Base-by-base conservation (phyloP, 2,888 invertebrate species). In the Drosophila nr. perissopoda region DNA sequence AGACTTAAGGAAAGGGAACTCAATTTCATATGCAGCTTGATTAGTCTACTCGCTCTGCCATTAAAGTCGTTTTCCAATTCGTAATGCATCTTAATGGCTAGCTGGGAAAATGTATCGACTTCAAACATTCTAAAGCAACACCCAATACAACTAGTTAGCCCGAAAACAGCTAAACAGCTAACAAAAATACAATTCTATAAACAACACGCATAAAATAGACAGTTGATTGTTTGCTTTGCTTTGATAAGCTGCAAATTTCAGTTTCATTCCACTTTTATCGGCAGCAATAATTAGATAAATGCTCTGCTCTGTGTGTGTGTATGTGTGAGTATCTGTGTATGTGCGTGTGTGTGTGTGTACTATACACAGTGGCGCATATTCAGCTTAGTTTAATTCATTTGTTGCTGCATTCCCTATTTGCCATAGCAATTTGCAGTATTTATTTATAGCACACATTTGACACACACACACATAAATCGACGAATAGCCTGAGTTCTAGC, bases 41-140 rank as follows among this genome's bases (percentile, higher is more conserved):
- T 75, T 66, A 67, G 63, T 56, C 49, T 49, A 52, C 29, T 40
- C 60, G 66, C 51, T 56, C 61, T 27, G 61, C 52, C 21, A 59
- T 73, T 63, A 56, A 64, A 33, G 31, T 21, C 49, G 42, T 70
- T 42, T 57, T 63, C 33, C 33, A 13, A 36, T 36, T 33, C 21
- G 42, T 49, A 72, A 62, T 72, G 73, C 36, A 62, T 67, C 68
- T 70, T 33, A 61, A 58, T 56, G 21, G 49, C 38, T 34, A 21
- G 6, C 42, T 53, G 21, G 18, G 25, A 48, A 59, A 36, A 66
- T 31, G 21, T 25, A 25, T 38, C 33, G 21, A 16, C 34, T 18
- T 10, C 1, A 45, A 45, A 45, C 7, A 45, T 45, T 45, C 21
- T 45, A 7, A 45, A 25, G 13, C 13, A 45, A 21, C 45, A 45